Conservation (phyloP, 1,140 invertebrate genomes). For the Nylanderia fulva region DNA sequence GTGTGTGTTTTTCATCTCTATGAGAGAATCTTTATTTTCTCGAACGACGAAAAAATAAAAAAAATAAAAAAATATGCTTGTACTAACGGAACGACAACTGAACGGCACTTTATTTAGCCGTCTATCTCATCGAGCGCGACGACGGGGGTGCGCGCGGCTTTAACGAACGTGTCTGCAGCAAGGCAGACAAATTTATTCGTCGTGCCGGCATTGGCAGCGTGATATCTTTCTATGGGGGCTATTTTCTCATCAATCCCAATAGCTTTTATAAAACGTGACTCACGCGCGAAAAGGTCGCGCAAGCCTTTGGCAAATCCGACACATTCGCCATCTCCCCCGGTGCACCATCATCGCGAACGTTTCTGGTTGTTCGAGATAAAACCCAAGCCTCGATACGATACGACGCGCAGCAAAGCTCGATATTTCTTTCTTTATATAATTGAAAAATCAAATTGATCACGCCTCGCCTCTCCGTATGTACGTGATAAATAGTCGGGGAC, state of each 20-base stretch:
- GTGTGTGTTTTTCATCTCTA: neutral
- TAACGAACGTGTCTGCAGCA: conserved; percentile 68
- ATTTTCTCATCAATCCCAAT: conserved; percentile 85
- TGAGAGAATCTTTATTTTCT: neutral
- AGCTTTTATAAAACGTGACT: conserved; percentile 84
- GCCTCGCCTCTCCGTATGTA: neutral
- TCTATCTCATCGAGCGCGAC: conserved; percentile 25
- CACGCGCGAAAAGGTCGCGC: conserved; percentile 81
- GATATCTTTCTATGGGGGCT: conserved; percentile 81
- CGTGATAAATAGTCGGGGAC: neutral
- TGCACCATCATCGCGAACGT: conserved; percentile 9
- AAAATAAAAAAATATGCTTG: neutral
- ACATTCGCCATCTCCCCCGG: conserved; percentile 34
- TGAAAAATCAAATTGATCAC: neutral
- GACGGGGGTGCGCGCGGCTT: conserved; percentile 61
- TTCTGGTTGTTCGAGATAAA: conserved; percentile 7
- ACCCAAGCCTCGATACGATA: conserved; percentile 6
- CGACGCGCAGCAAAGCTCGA: neutral
- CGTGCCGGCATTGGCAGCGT: conserved; percentile 75
- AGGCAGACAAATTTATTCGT: conserved; percentile 77
- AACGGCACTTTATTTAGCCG: conserved; percentile 48
- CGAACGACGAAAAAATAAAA: neutral
- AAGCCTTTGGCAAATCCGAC: conserved; percentile 67
- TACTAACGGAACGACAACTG: conserved; percentile 52
- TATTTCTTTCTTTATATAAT: neutral